Evolutionary conservation across 1,140 invertebrate genomes (phyloP).

Genomic region (Babylonia areolata): DNA sequence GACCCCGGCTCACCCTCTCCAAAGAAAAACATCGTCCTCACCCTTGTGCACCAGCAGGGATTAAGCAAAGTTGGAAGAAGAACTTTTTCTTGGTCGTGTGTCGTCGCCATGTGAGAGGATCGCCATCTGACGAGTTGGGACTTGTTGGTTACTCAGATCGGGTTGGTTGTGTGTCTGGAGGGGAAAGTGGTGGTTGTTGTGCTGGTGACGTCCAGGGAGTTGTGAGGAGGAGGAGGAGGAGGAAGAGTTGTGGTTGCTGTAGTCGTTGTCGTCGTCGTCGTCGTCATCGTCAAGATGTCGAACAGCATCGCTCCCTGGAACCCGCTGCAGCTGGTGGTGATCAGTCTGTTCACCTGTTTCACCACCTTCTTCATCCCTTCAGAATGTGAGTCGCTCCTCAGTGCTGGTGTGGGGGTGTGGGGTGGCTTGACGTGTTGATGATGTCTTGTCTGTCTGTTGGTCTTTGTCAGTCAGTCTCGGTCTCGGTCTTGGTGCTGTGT

Average conservation of each 20-base stretch:
- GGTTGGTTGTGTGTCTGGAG: neutral
- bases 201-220: too few species aligned
- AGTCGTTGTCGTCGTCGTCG: too few species aligned
- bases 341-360: slow-evolving; percentile 53
- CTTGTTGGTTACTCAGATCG: neutral
- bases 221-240: neutral
- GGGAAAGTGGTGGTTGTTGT: too few species aligned
- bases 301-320: slow-evolving; percentile 59
- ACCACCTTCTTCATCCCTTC: slow-evolving; percentile 47
- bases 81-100: too few species aligned
- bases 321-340: slow-evolving; percentile 54
- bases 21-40: neutral
- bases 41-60: too few species aligned
- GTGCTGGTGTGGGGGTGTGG: too few species aligned
- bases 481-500: too few species aligned
- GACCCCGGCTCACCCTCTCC: too few species aligned
- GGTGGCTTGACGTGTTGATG: too few species aligned
- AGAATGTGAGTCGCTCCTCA: slow-evolving; percentile 34
- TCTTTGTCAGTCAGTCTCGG: too few species aligned
- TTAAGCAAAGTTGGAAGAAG: too few species aligned
- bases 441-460: too few species aligned
- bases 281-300: slow-evolving; percentile 55
- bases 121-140: neutral
- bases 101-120: neutral
- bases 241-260: slow-evolving; percentile 11